Percentiles rank a stretch among this genome's conserved stretches.
Evolutionary conservation across 2,888 invertebrate species (phyloP).

Genomic region (Microplitis deprimator): DNA sequence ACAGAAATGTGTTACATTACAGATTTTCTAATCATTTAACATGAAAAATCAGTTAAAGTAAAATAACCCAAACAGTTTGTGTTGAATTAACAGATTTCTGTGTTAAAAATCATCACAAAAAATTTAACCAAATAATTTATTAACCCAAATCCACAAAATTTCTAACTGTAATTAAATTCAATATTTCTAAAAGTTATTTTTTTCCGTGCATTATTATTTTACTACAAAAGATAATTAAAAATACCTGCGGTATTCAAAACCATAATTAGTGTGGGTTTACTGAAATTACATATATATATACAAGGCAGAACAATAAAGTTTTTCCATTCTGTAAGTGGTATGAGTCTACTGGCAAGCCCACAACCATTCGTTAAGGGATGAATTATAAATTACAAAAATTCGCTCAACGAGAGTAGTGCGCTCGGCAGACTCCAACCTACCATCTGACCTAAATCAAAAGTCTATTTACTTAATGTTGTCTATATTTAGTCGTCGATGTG

Average conservation of each 20-base stretch:
- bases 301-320: constrained; percentile 7
- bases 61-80: too few species aligned
- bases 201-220: not conserved
- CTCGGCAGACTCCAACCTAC: constrained; percentile 20
- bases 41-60: too few species aligned
- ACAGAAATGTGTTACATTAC: too few species aligned
- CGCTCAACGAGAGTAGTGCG: constrained; percentile 15
- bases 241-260: not conserved
- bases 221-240: not conserved
- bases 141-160: too few species aligned
- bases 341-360: constrained; percentile 6
- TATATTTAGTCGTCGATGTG: constrained; percentile 1
- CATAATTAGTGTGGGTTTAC: not conserved
- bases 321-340: not conserved
- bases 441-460: constrained; percentile 28
- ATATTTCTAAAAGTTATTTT: too few species aligned
- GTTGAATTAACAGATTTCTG: too few species aligned
- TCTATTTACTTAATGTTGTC: constrained; percentile 1
- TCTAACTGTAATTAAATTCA: too few species aligned
- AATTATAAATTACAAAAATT: constrained; percentile 27
- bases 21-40: too few species aligned
- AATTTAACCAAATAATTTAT: too few species aligned
- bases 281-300: not conserved
- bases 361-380: constrained; percentile 30
- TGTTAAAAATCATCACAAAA: too few species aligned